Evolutionary conservation across 2,113 vertebrate genomes (phyloP), one percentile per base, ranked within the genome.

Genomic region (Ranitomeya variabilis): DNA sequence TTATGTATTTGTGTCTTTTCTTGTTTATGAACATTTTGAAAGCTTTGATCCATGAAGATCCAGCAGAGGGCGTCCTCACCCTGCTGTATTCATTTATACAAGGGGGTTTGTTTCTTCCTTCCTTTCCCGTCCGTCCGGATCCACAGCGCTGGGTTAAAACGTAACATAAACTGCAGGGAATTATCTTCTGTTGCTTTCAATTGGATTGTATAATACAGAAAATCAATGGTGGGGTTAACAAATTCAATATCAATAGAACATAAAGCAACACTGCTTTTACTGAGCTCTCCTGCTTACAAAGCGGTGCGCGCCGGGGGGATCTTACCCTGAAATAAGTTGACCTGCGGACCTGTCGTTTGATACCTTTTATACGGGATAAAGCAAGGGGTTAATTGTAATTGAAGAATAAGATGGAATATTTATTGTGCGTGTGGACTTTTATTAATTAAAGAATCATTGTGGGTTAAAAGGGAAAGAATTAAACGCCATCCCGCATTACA

Each of bases 231-330:
- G 93, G 37, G 94, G 92, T 93, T 95, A 94, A 95, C 94, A 95
- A 94, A 95, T 95, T 93, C 95, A 94, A 90, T 95, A 94, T 95
- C 94, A 92, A 93, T 95, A 95, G 93, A 92, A 94, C 94, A 91
- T 93, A 92, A 94, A 94, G 94, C 87, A 93, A 90, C 91, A 89
- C 90, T 67, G 90, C 91, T 93, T 94, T 93, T 90, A 92, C 87
- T 90, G 93, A 91, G 31, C 91, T 92, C 92, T 92, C 71, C 69
- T 31, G 80, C 52, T 54, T 84, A 81, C 59, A 60, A 88, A 82
- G 86, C 82, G 55, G 55, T 74, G 67, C 51, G 12, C 16, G 89
- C 92, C 26, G 26, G 91, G 69, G 66, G 88, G 82, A 7, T 91
- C 92, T 92, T 69, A 19, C 19, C 73, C 21, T 76, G 23, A 60